A percentile compares a stretch with the other conserved stretches of the same genome.
phyloP scores from a whole-genome alignment of 2,888 invertebrate genomes.

The Petrolisthes manimaculis region DNA sequence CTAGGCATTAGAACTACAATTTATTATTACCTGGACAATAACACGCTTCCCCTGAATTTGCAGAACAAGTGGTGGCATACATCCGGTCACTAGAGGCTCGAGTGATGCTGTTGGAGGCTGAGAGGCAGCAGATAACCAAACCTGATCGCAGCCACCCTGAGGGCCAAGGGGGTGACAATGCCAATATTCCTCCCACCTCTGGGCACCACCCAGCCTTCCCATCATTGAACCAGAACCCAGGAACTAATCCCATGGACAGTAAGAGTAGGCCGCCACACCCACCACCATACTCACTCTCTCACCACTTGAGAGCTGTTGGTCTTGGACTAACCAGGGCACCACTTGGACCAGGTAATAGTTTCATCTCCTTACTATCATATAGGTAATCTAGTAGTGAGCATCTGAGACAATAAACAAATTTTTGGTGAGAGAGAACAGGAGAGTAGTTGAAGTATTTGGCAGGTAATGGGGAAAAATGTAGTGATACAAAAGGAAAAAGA shows the following conservation, averaged over 20 bases:
- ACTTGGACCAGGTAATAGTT: constrained; percentile 49
- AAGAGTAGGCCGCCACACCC: constrained; percentile 30
- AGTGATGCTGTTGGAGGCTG: constrained; percentile 71
- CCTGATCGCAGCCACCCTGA: constrained; percentile 53
- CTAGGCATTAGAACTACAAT: not conserved
- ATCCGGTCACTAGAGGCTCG: constrained; percentile 89
- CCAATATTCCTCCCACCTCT: constrained; percentile 1
- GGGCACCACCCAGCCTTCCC: constrained; percentile 23
- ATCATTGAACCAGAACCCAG: constrained; percentile 19
- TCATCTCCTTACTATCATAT: too few relatives aligned
- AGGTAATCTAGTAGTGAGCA: too few relatives aligned
- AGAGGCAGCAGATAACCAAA: constrained; percentile 55
- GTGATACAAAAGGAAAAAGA: too few relatives aligned
- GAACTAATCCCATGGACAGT: not conserved
- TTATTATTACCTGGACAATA: not conserved
- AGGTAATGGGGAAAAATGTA: too few relatives aligned
- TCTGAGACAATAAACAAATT: too few relatives aligned
- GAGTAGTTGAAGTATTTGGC: too few relatives aligned
- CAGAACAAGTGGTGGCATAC: constrained; percentile 91
- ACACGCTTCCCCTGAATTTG: not conserved
- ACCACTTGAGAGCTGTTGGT: constrained; percentile 64
- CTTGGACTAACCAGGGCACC: constrained; percentile 57
- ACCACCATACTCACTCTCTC: constrained; percentile 63
- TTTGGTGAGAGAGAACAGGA: too few relatives aligned
- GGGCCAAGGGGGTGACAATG: constrained; percentile 42